A percentile compares a stretch with the other conserved stretches of the same genome.
Conservation (phyloP, 2,113 vertebrate genomes). For the Anoplopoma fimbria region DNA sequence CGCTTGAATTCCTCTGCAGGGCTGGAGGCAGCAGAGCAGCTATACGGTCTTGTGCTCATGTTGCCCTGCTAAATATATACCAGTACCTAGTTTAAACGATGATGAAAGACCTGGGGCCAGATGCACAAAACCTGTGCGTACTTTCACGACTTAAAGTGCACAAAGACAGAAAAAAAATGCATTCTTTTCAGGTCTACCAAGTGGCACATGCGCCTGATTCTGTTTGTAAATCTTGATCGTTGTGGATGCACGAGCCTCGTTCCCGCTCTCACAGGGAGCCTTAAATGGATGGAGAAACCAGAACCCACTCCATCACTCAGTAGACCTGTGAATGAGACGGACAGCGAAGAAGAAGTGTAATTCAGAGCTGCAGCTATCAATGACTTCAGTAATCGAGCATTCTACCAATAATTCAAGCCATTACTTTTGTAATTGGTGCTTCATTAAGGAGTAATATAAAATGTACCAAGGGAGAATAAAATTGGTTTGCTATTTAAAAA, state of each 20-base stretch:
- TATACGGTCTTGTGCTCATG: conserved; percentile 24
- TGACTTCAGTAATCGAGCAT: too few relatives aligned
- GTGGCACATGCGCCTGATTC: neutral
- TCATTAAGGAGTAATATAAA: too few relatives aligned
- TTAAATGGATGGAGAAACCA: neutral
- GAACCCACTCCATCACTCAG: neutral
- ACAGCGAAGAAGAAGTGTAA: neutral
- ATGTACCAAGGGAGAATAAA: too few relatives aligned
- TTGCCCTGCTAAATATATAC: conserved; percentile 46
- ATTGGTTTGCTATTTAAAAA: too few relatives aligned
- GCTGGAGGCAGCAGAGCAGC: conserved; percentile 45
- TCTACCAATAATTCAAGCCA: neutral
- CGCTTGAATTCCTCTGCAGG: conserved; percentile 67
- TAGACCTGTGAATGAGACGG: neutral
- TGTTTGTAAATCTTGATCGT: neutral
- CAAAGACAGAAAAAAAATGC: neutral
- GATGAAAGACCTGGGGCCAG: neutral
- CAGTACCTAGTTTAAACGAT: neutral
- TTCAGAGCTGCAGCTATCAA: neutral
- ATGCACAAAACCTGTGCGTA: neutral
- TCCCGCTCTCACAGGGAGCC: neutral
- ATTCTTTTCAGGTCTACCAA: neutral
- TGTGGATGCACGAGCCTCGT: neutral
- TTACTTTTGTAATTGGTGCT: too few relatives aligned
- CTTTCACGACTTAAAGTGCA: neutral